Evolutionary conservation across 2,113 vertebrate species (phyloP), one percentile per base, ranked within the genome.

Genomic region (Potamarius usumacintae): DNA sequence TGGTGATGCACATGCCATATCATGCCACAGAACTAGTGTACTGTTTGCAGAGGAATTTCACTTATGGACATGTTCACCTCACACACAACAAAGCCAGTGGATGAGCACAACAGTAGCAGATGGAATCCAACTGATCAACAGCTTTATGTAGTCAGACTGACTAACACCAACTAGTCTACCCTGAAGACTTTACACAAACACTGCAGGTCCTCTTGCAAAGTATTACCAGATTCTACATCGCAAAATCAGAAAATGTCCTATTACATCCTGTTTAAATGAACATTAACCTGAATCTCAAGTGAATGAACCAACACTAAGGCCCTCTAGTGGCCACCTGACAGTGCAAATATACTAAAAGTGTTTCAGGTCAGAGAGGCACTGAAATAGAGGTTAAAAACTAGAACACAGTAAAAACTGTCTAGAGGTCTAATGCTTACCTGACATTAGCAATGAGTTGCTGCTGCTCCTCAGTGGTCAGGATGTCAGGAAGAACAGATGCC

Each of bases 401-500:
- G 67, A 80, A 30, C 52, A 81, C 1, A 27, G 77, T 88, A n/a
- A 84, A 42, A 6, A 48, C 67, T 72, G 63, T 60, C 87, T 52
- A 22, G 15, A 62, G 79, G 25, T 87, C 27, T 9, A 83, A 48
- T 78, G 88, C 90, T 18, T 96, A 99, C 98, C 98, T 97, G 96
- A 99, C 98, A 93, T 91, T 97, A 92, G 97, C 95, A 82, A 99
- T 92, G 57, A 99, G 97, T 25, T 96, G 96, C 14, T 94, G 94
- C 5, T 96, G 96, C 80, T 96, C 95, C 52, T 99, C 97, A 0
- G 91, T 94, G 86, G 94, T 96, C 86, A 99, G 96, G 0, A 95
- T 93, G 90, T 96, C 93, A 22, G 97, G 94, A 82, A 99, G 96
- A 27, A 95, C 93, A 0, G 94, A 91, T n/a, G 98, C 97, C 94